Conservation (phyloP, 2,888 invertebrate species). For the Pachliopta kotzebuea region DNA sequence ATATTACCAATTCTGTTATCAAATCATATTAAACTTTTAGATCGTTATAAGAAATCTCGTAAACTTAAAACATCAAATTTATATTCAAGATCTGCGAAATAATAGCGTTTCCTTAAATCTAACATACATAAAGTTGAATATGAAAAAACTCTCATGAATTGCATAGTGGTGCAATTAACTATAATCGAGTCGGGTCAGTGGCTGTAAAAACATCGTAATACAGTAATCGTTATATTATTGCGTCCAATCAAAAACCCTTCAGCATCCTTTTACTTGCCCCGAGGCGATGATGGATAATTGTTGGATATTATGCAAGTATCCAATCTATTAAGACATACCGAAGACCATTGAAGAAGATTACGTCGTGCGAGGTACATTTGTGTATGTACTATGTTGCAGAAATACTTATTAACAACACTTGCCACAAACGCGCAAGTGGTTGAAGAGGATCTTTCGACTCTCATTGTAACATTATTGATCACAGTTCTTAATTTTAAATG, state of each 20-base stretch:
- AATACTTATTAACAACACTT: background rate
- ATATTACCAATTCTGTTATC: slow-evolving; percentile 8
- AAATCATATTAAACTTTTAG: background rate
- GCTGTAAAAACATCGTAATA: slow-evolving; percentile 17
- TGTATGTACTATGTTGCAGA: background rate
- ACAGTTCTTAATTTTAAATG: no score
- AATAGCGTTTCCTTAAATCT: background rate
- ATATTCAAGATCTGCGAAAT: background rate
- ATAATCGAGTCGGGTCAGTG: slow-evolving; percentile 8
- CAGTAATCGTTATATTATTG: slow-evolving; percentile 10
- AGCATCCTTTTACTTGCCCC: slow-evolving; percentile 15
- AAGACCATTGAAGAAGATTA: slow-evolving; percentile 13
- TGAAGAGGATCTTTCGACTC: no score
- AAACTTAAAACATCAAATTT: background rate
- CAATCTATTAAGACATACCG: slow-evolving; percentile 23
- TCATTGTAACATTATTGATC: no score
- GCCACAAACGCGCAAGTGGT: background rate
- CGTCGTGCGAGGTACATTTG: slow-evolving; percentile 21
- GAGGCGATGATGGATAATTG: slow-evolving; percentile 12
- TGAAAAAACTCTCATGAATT: slow-evolving; percentile 1
- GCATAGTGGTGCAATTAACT: slow-evolving; percentile 5
- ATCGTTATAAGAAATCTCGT: slow-evolving; percentile 10
- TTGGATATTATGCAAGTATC: slow-evolving; percentile 21
- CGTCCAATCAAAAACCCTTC: slow-evolving; percentile 15
- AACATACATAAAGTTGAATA: background rate